phyloP scores from a whole-genome alignment of 2,113 vertebrate genomes.

The Calidris pygmaea region DNA sequence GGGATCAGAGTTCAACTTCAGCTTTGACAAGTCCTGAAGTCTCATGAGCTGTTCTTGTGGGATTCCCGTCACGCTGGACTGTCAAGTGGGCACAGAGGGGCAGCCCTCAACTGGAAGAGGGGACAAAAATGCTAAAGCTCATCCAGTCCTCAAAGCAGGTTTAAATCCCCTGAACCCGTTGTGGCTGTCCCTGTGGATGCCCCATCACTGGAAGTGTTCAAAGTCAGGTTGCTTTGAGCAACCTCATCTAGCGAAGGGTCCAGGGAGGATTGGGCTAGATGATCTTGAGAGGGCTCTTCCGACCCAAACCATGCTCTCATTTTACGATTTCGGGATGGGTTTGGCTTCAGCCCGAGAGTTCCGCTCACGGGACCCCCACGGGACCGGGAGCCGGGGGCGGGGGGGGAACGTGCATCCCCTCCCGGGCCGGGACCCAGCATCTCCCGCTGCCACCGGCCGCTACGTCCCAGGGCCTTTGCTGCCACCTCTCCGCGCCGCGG shows the following conservation, averaged over 20 bases:
- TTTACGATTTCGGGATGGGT: neutral
- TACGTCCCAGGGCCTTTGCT: conserved; percentile 40
- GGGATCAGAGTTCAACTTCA: conserved; percentile 4
- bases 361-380: neutral
- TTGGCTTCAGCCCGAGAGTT: neutral
- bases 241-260: neutral
- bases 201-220: neutral
- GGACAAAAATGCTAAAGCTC: neutral
- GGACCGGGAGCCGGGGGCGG: too few relatives aligned
- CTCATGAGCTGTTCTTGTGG: neutral
- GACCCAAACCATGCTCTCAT: neutral
- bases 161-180: neutral
- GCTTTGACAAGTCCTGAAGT: conserved; percentile 8
- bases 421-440: neutral
- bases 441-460: neutral
- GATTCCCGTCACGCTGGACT: neutral
- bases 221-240: neutral
- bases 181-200: neutral
- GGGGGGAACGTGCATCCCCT: too few relatives aligned
- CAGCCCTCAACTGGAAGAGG: neutral
- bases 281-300: neutral
- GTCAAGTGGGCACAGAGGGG: neutral
- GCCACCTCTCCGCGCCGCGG: conserved; percentile 55
- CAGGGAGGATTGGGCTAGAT: neutral
- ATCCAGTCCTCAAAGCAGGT: neutral